Evolutionary conservation across 2,113 vertebrate species (phyloP).

Genomic region (Pogona vitticeps): DNA sequence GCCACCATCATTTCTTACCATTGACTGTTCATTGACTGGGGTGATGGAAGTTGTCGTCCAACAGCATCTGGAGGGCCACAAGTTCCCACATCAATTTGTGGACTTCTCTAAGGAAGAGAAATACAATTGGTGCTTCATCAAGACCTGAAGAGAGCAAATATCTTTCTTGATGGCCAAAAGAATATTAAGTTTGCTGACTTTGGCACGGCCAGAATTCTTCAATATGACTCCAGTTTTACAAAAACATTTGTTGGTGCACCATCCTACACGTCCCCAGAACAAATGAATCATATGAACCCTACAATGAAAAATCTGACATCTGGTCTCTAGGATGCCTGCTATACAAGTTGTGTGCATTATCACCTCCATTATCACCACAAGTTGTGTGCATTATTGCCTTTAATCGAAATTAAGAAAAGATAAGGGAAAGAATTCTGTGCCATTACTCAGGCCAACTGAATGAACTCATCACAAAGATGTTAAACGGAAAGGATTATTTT

Average conservation of each 20-base stretch:
- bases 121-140: background rate
- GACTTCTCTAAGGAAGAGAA: background rate
- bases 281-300: conserved; percentile 91
- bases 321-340: conserved; percentile 97
- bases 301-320: conserved; percentile 98
- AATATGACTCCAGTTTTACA: too few relatives aligned
- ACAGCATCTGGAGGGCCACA: too few relatives aligned
- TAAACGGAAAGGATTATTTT: conserved; percentile 94
- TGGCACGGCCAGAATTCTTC: too few relatives aligned
- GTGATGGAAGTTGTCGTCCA: background rate
- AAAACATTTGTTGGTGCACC: too few relatives aligned
- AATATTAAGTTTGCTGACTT: too few relatives aligned
- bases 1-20: background rate
- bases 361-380: too few relatives aligned
- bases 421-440: conserved; percentile 92
- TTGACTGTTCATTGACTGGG: background rate
- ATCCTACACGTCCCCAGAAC: too few relatives aligned
- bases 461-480: conserved; percentile 86
- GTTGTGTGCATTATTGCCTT: too few relatives aligned
- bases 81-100: background rate
- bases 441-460: conserved; percentile 91
- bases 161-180: too few relatives aligned
- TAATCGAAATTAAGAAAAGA: conserved; percentile 92
- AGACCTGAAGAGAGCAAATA: too few relatives aligned
- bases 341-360: conserved; percentile 95